Percentiles rank a stretch among this genome's conserved stretches.
phyloP scores from a whole-genome alignment of 2,888 invertebrate genomes.

The Dasysyrphus tricinctus region DNA sequence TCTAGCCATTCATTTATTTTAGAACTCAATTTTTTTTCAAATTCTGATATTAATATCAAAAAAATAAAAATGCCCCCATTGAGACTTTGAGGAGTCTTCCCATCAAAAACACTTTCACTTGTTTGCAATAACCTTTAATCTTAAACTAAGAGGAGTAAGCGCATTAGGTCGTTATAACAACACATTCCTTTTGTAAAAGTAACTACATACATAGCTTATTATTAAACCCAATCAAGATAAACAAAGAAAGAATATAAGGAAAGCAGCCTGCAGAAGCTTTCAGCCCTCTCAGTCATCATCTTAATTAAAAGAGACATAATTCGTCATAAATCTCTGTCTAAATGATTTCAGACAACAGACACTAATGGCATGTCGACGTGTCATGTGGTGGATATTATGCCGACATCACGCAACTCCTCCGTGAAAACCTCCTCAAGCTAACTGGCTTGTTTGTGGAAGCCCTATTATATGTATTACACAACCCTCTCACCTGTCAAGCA shows the following conservation, averaged over 20 bases:
- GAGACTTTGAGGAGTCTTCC: too few species aligned
- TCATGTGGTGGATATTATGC: slow-evolving; percentile 50
- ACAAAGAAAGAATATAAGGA: neutral
- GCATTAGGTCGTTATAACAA: neutral
- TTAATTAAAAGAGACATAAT: slow-evolving; percentile 70
- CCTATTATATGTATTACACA: slow-evolving; percentile 24
- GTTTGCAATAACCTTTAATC: neutral
- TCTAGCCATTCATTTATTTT: too few species aligned
- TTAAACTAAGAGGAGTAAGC: neutral
- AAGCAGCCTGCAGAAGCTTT: neutral
- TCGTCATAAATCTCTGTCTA: slow-evolving; percentile 67
- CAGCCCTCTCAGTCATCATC: slow-evolving; percentile 48
- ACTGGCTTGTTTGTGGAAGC: slow-evolving; percentile 37
- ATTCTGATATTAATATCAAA: too few species aligned
- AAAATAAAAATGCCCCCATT: too few species aligned
- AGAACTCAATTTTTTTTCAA: too few species aligned
- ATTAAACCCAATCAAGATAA: slow-evolving; percentile 19
- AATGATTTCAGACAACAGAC: slow-evolving; percentile 72
- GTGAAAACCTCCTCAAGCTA: neutral
- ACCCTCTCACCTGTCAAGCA: slow-evolving; percentile 24
- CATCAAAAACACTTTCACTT: neutral
- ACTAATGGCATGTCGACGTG: slow-evolving; percentile 73
- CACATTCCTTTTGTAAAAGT: neutral
- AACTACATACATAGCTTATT: slow-evolving; percentile 10
- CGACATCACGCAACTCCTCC: slow-evolving; percentile 52